Evolutionary conservation across 2,888 invertebrate genomes (phyloP).

Genomic region (Iphiclides podalirius): DNA sequence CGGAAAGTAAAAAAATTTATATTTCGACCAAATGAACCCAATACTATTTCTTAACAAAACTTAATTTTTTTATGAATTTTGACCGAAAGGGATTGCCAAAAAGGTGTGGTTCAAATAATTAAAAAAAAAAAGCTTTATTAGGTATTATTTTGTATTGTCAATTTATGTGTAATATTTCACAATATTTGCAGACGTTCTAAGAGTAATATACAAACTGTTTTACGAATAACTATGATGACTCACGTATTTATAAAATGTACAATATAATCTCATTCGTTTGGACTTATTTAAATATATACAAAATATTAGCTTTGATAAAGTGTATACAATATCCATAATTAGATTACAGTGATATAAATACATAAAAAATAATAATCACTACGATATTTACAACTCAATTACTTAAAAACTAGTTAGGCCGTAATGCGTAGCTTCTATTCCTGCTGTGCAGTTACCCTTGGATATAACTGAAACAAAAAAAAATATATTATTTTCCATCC

Average conservation of each 20-base stretch:
- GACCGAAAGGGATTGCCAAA: too few species aligned
- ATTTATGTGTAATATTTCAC: constrained; percentile 76
- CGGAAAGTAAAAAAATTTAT: too few species aligned
- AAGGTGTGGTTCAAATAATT: too few species aligned
- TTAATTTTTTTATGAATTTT: too few species aligned
- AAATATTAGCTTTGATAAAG: constrained; percentile 77
- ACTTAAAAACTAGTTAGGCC: constrained; percentile 52
- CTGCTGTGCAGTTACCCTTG: constrained; percentile 81
- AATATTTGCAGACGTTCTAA: constrained; percentile 73
- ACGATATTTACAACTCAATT: constrained; percentile 61
- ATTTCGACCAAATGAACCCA: too few species aligned
- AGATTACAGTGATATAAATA: constrained; percentile 76
- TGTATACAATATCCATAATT: constrained; percentile 74
- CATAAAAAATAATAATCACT: constrained; percentile 73
- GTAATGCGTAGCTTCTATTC: constrained; percentile 49
- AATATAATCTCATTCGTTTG: constrained; percentile 79
- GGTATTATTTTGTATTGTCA: constrained; percentile 70
- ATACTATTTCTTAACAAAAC: too few species aligned
- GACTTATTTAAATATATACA: constrained; percentile 74
- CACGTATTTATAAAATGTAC: constrained; percentile 76
- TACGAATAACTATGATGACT: constrained; percentile 73
- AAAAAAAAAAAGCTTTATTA: too few species aligned
- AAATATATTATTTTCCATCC: too few species aligned
- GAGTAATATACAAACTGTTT: constrained; percentile 68
- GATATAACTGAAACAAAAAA: constrained; percentile 78